Conservation (phyloP, 2,888 invertebrate species). For the Tribolium freemani region DNA sequence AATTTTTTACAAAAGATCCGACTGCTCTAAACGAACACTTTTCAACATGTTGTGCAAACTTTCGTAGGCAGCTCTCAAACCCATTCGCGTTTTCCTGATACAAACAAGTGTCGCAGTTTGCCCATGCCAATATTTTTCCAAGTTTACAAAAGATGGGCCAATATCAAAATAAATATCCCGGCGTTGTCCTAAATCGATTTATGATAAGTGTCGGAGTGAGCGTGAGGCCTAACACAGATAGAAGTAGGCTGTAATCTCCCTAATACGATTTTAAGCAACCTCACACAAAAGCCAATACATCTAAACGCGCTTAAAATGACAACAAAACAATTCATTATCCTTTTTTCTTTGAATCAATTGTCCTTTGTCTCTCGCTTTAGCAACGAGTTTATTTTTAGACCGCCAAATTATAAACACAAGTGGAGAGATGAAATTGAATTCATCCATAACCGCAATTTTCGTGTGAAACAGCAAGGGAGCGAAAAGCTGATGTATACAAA, state of each 20-base stretch:
- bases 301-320: slow-evolving; percentile 42
- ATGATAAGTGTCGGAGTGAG: not conserved
- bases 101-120: not conserved
- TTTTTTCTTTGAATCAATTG: slow-evolving; percentile 12
- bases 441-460: too few relatives aligned
- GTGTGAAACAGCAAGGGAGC: too few relatives aligned
- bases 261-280: slow-evolving; percentile 35
- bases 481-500: too few relatives aligned
- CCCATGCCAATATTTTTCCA: not conserved
- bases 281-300: slow-evolving; percentile 27
- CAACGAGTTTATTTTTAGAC: not conserved
- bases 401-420: not conserved
- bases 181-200: slow-evolving; percentile 6
- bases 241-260: slow-evolving; percentile 5
- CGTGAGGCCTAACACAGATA: not conserved
- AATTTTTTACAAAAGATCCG: too few relatives aligned
- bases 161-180: not conserved
- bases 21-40: not conserved
- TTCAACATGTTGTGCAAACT: not conserved
- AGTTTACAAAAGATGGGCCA: not conserved
- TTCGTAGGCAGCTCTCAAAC: not conserved
- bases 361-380: not conserved
- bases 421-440: too few relatives aligned
- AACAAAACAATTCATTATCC: slow-evolving; percentile 36
- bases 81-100: not conserved